A percentile compares a stretch with the other conserved stretches of the same genome.
Evolutionary conservation across 2,888 invertebrate genomes (phyloP).

Genomic region (Drosophila aldrichi): DNA sequence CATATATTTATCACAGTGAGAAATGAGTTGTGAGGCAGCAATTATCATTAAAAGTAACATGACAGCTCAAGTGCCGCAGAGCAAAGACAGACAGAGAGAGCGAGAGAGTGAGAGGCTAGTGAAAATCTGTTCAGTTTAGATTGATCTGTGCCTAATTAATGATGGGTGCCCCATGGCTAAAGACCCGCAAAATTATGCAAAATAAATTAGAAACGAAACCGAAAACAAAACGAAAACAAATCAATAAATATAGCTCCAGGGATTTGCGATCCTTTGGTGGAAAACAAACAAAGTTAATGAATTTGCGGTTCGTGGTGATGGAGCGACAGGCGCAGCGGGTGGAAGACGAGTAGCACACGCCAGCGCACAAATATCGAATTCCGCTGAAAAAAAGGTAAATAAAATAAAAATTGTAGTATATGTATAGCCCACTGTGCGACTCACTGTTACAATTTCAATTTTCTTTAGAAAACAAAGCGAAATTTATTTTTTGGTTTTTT

Average conservation of each 20-base stretch:
- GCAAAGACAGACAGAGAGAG: constrained; percentile 1
- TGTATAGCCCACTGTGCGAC: constrained; percentile 23
- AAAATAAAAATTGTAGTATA: neutral
- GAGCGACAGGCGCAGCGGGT: constrained; percentile 60
- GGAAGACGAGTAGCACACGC: constrained; percentile 71
- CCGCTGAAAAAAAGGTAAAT: neutral
- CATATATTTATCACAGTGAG: constrained; percentile 79
- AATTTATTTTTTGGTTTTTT: constrained; percentile 9
- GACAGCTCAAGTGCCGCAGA: constrained; percentile 57
- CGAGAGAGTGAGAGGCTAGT: constrained; percentile 12
- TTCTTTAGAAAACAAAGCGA: constrained; percentile 56
- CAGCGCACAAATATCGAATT: constrained; percentile 19
- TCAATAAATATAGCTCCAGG: constrained; percentile 18
- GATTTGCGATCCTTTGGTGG: constrained; percentile 12
- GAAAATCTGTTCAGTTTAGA: constrained; percentile 22
- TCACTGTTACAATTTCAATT: constrained; percentile 61
- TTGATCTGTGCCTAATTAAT: constrained; percentile 72
- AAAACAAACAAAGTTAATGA: constrained; percentile 61
- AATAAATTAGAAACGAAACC: constrained; percentile 14
- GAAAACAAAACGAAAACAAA: constrained; percentile 37
- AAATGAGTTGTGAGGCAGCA: constrained; percentile 81
- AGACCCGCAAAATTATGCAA: constrained; percentile 60
- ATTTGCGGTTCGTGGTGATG: constrained; percentile 61
- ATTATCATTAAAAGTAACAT: constrained; percentile 82
- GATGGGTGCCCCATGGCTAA: constrained; percentile 58